Conservation (phyloP, 2,888 invertebrate species). For the Drosophila mimica region DNA sequence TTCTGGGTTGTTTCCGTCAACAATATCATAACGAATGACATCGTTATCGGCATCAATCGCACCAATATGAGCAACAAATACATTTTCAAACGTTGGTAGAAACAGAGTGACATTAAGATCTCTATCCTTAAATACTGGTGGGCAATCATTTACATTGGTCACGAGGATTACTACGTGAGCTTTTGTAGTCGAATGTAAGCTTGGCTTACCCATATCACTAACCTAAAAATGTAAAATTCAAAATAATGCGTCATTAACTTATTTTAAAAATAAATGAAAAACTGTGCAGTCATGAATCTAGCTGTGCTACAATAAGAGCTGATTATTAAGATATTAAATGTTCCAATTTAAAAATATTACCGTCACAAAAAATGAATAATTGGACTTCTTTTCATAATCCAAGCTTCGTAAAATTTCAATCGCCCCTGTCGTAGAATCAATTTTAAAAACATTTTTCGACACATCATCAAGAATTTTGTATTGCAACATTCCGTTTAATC, state of each 20-base stretch:
- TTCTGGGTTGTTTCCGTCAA: constrained; percentile 91
- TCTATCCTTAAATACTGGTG: constrained; percentile 91
- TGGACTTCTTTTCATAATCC: constrained; percentile 91
- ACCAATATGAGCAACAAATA: constrained; percentile 89
- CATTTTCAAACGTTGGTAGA: constrained; percentile 92
- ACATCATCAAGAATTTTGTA: constrained; percentile 93
- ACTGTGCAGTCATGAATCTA: not conserved
- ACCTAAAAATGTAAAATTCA: constrained; percentile 85
- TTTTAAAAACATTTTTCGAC: constrained; percentile 92
- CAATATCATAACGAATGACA: constrained; percentile 90
- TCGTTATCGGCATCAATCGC: constrained; percentile 92
- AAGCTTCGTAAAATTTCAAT: constrained; percentile 91
- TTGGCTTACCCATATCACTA: constrained; percentile 93
- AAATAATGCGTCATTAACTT: not conserved
- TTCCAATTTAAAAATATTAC: constrained; percentile 78
- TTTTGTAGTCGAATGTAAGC: constrained; percentile 90
- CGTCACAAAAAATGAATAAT: constrained; percentile 93
- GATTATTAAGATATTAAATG: not conserved
- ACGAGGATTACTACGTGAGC: constrained; percentile 92
- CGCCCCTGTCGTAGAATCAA: constrained; percentile 95
- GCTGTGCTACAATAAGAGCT: too few species aligned
- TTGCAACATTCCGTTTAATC: constrained; percentile 92
- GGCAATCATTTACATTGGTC: constrained; percentile 94
- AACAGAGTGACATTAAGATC: constrained; percentile 91
- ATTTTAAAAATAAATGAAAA: not conserved